Percentiles rank a stretch among this genome's conserved stretches.
Evolutionary conservation across 2,888 invertebrate genomes (phyloP).

Genomic region (Lymantria monacha): DNA sequence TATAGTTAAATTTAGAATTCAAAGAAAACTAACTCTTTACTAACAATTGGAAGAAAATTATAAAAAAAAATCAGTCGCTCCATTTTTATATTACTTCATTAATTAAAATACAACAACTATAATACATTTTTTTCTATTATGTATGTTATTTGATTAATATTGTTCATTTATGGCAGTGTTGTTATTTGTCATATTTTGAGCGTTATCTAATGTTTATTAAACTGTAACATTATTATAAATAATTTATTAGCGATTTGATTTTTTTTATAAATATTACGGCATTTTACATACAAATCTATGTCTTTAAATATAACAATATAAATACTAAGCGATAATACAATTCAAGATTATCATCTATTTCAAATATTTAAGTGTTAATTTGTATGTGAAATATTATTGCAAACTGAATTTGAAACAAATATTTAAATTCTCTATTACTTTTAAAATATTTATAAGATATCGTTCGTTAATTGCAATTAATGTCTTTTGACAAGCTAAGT

Average conservation of each 20-base stretch:
- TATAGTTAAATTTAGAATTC: neutral
- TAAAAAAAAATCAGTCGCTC: slow-evolving; percentile 32
- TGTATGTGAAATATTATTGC: no score
- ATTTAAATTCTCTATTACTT: slow-evolving; percentile 1
- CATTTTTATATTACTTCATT: slow-evolving; percentile 15
- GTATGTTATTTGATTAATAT: slow-evolving; percentile 12
- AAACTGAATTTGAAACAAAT: slow-evolving; percentile 1
- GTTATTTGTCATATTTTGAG: slow-evolving; percentile 26
- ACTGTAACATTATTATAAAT: neutral
- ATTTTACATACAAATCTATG: no score
- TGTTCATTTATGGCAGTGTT: slow-evolving; percentile 26
- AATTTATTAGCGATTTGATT: neutral
- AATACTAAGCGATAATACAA: no score
- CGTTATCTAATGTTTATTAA: slow-evolving; percentile 9
- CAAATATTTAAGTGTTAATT: no score
- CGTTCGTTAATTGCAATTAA: slow-evolving; percentile 34
- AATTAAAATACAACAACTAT: slow-evolving; percentile 18
- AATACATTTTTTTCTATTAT: slow-evolving; percentile 5
- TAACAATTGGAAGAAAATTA: slow-evolving; percentile 18
- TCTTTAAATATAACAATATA: no score
- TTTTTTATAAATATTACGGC: neutral
- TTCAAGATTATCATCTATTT: no score
- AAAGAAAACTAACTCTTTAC: slow-evolving; percentile 9
- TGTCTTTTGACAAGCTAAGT: slow-evolving; percentile 72
- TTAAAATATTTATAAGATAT: slow-evolving; percentile 16